Conservation (phyloP, 2,888 invertebrate genomes). For the Antheraea assamensis region DNA sequence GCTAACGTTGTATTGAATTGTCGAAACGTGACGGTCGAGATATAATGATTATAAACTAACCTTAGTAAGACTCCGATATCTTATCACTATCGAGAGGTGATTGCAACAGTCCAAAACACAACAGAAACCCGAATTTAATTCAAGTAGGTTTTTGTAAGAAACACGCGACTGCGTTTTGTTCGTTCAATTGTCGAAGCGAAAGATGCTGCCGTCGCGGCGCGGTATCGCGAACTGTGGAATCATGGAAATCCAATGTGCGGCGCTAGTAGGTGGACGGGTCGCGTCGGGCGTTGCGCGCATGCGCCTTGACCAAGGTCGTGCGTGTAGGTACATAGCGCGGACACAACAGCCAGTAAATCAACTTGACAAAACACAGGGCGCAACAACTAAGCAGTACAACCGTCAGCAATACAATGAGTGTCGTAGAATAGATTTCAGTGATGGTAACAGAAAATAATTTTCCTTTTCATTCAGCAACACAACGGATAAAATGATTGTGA, state of each 20-base stretch:
- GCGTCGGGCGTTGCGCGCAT: conserved; percentile 56
- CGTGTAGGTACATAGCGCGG: conserved; percentile 41
- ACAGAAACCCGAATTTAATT: conserved; percentile 30
- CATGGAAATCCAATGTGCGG: conserved; percentile 49
- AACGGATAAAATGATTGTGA: background rate
- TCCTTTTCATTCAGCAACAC: background rate
- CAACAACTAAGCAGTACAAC: background rate
- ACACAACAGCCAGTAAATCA: conserved; percentile 2
- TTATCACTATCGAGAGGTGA: background rate
- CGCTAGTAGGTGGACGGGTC: conserved; percentile 35
- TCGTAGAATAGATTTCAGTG: background rate
- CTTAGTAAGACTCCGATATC: conserved; percentile 29
- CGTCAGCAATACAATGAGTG: background rate
- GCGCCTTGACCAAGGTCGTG: conserved; percentile 68
- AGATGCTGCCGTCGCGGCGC: conserved; percentile 48
- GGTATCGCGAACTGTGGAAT: conserved; percentile 60
- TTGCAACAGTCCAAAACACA: conserved; percentile 1
- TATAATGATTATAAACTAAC: conserved; percentile 52
- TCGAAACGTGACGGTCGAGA: conserved; percentile 68
- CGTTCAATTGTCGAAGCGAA: conserved; percentile 21
- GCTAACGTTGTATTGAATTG: conserved; percentile 66
- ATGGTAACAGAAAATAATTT: background rate
- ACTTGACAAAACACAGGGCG: background rate
- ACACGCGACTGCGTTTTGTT: conserved; percentile 34
- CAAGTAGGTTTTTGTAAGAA: conserved; percentile 27